Base-by-base conservation (phyloP, 2,888 invertebrate species). In the Lymantria dispar region DNA sequence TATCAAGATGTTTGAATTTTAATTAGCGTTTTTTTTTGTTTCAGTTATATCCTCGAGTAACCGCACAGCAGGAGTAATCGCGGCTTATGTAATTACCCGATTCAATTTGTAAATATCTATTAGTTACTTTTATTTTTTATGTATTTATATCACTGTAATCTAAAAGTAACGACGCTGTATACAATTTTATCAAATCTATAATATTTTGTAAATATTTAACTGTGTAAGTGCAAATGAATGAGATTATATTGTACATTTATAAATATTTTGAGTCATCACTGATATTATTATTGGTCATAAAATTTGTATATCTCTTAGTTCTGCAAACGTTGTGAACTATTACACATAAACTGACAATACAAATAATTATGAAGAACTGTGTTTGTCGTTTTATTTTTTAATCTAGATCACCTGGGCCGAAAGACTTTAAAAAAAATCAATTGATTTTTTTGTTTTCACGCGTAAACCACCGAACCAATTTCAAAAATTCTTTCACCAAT, bases 1-100 rank as follows among this genome's bases (percentile, higher is more conserved):
- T 3, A 22, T 22, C 22, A 3, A 22, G 5, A 22, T 22, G 5
- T 22, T 22, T 22, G 22, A 22, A 5, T 22, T 22, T 22, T 22
- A 22, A 36, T 36, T 36, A 33, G 2, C 30, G 38, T 5, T 31
- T 57, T 67, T 65, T 64, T 62, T 76, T 73, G 61, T 92, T 91
- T 0, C 90, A 94, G 94, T 90, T 94, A 80, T 94, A 94, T 79
- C 93, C 94, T 73, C 91, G 94, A 85, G 93, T 94, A 80, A 92
- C 92, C 79, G 82, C 92, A 70, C 93, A 93, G 87, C 92, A 90
- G 70, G 91, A 91, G 9, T 40, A 40, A 57, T 87, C 58, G 76
- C 70, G 61, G 73, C 74, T 78, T 74, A 62, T 64, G 72, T 71
- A 75, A 76, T 78, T 79, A 85, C 80, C 80, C 84, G 82, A 84